phyloP scores from a whole-genome alignment of 2,888 invertebrate species.

The Caenorhabditis plicata region DNA sequence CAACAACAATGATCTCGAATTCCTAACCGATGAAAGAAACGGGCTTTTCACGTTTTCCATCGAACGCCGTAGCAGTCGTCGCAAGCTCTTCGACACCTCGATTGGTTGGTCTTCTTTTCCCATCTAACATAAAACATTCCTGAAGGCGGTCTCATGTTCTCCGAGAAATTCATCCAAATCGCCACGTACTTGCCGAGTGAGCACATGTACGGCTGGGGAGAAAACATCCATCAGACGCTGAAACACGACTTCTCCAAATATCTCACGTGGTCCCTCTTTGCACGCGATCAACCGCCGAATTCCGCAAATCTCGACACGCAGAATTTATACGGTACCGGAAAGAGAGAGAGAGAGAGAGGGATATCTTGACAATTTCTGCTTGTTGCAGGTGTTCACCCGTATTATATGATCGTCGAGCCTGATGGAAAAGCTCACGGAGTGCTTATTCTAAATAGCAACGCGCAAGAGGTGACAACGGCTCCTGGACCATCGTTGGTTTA shows the following conservation, averaged over 20 bases:
- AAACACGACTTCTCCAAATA: slow-evolving; percentile 59
- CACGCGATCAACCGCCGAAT: slow-evolving; percentile 57
- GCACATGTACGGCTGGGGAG: slow-evolving; percentile 63
- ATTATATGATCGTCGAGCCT: slow-evolving; percentile 57
- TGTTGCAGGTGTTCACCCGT: slow-evolving; percentile 63
- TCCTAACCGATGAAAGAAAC: slow-evolving; percentile 14
- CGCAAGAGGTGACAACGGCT: slow-evolving; percentile 59
- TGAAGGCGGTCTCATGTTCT: slow-evolving; percentile 58
- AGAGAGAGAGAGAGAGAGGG: too few relatives aligned
- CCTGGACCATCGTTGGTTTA: slow-evolving; percentile 73
- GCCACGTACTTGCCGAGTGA: slow-evolving; percentile 57
- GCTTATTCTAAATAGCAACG: slow-evolving; percentile 57
- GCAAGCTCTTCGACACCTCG: slow-evolving; percentile 56
- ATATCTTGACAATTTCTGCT: too few relatives aligned
- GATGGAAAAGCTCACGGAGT: slow-evolving; percentile 63
- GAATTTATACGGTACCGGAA: slow-evolving; percentile 62
- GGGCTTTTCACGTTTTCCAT: slow-evolving; percentile 52
- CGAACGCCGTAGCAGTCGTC: slow-evolving; percentile 31
- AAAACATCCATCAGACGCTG: slow-evolving; percentile 57
- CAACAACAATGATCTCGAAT: slow-evolving; percentile 29
- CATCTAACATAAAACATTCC: background rate
- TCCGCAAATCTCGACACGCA: slow-evolving; percentile 39
- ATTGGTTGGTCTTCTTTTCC: slow-evolving; percentile 39
- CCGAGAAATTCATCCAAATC: slow-evolving; percentile 61
- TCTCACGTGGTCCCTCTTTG: slow-evolving; percentile 59